phyloP scores from a whole-genome alignment of 1,140 invertebrate genomes.

The Zaprionus gabonicus region DNA sequence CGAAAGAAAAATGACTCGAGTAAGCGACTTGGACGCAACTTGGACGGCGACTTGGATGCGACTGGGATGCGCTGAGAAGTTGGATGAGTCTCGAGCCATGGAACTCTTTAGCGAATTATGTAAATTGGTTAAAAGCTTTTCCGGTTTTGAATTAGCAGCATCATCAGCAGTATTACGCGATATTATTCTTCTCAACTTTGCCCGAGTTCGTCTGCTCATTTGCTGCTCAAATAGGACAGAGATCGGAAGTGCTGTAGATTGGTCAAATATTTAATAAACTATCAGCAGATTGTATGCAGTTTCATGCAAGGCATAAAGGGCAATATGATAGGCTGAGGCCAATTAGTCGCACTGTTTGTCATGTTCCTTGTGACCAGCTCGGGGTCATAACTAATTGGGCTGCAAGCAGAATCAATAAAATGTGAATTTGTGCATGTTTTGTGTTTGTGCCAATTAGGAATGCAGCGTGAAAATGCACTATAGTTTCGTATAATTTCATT shows the following conservation, averaged over 20 bases:
- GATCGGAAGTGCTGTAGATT: not conserved
- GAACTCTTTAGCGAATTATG: slow-evolving; percentile 70
- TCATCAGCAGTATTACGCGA: slow-evolving; percentile 68
- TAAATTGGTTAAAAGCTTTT: slow-evolving; percentile 83
- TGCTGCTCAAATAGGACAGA: slow-evolving; percentile 9
- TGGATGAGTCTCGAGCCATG: slow-evolving; percentile 14
- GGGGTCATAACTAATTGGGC: slow-evolving; percentile 9
- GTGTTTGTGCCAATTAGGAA: slow-evolving; percentile 42
- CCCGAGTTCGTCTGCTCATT: slow-evolving; percentile 51
- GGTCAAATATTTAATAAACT: not conserved
- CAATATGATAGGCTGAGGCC: not conserved
- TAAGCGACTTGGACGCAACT: slow-evolving; percentile 47
- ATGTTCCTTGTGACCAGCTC: not conserved
- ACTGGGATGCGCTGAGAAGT: slow-evolving; percentile 8
- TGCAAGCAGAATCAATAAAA: slow-evolving; percentile 16
- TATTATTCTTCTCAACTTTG: slow-evolving; percentile 64
- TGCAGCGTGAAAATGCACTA: slow-evolving; percentile 48
- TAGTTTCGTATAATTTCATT: slow-evolving; percentile 68
- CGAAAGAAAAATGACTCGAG: slow-evolving; percentile 67
- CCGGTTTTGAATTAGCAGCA: slow-evolving; percentile 82
- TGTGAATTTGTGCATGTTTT: slow-evolving; percentile 15
- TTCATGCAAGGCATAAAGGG: not conserved
- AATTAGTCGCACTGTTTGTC: not conserved
- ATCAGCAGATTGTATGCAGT: no score
- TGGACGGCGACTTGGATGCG: slow-evolving; percentile 8